These are phyloP conservation scores for Syrphus vitripennis DNA, from an alignment of 2,888 invertebrate species.

Conservation along the genomic window DNA sequence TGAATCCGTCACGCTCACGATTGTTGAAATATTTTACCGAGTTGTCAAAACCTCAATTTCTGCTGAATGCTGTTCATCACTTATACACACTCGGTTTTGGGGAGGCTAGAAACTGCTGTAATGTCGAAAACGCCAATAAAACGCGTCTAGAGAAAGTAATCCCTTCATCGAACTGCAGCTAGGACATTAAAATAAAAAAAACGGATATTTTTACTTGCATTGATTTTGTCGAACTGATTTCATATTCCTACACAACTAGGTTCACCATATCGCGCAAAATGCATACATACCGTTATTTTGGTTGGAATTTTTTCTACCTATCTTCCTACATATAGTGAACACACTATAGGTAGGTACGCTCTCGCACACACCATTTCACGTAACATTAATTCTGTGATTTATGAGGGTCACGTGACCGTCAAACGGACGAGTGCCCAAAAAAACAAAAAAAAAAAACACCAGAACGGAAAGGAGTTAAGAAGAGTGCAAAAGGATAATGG, in stretches of 20 bases:
- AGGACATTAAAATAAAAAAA: neutral
- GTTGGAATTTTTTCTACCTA: neutral
- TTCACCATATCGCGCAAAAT: conserved; percentile 22
- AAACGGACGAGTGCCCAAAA: conserved; percentile 78
- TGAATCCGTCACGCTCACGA: no score
- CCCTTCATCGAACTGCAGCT: conserved; percentile 34
- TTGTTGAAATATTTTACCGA: no score
- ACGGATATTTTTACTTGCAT: conserved; percentile 32
- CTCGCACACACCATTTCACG: conserved; percentile 81
- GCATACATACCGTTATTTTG: conserved; percentile 25
- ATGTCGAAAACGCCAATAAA: conserved; percentile 21
- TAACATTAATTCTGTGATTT: conserved; percentile 82
- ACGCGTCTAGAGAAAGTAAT: conserved; percentile 41
- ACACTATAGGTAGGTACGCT: conserved; percentile 65
- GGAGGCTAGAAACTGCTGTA: neutral
- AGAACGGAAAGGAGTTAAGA: conserved; percentile 36
- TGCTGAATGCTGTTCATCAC: neutral
- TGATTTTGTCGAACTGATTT: conserved; percentile 29
- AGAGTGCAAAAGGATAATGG: conserved; percentile 10
- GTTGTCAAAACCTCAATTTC: no score
- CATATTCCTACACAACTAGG: neutral
- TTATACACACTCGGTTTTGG: neutral
- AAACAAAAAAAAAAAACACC: neutral
- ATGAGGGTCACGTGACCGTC: conserved; percentile 82
- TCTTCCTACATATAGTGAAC: neutral